Evolutionary conservation across 2,797 vertebrate genomes (phyloP).

Genomic region (Myiothlypis chrysogaster): DNA sequence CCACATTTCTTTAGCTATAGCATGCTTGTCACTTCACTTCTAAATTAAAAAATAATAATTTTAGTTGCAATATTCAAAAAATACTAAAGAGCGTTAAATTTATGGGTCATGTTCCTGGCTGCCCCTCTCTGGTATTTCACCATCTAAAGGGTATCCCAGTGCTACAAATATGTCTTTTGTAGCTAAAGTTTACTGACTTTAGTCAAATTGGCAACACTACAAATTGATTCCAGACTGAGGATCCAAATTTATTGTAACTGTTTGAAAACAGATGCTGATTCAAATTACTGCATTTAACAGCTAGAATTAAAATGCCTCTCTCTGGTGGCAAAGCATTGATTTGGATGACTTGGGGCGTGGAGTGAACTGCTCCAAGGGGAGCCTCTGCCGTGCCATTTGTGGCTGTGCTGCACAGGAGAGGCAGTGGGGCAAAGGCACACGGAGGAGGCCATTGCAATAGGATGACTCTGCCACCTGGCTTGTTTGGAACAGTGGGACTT

Average conservation of each 20-base stretch:
- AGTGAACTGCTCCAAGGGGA: neutral
- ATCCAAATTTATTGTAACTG: neutral
- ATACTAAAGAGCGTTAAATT: neutral
- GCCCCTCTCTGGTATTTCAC: neutral
- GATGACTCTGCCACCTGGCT: neutral
- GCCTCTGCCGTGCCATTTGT: neutral
- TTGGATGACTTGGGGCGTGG: neutral
- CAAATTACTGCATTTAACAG: neutral
- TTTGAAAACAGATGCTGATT: slow-evolving; percentile 26
- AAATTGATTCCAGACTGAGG: neutral
- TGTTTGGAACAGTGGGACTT: neutral
- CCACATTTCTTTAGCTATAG: neutral
- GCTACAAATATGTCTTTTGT: neutral
- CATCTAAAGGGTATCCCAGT: neutral
- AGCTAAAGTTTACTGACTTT: neutral
- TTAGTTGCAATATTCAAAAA: neutral
- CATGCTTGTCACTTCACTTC: neutral
- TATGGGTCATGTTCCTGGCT: neutral
- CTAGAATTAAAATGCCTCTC: neutral
- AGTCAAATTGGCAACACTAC: neutral
- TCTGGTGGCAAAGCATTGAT: neutral
- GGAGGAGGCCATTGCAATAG: neutral
- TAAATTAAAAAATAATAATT: neutral
- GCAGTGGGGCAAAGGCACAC: neutral
- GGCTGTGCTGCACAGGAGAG: neutral